Base-by-base conservation (phyloP, 2,888 invertebrate genomes). In the Tinea trinotella region DNA sequence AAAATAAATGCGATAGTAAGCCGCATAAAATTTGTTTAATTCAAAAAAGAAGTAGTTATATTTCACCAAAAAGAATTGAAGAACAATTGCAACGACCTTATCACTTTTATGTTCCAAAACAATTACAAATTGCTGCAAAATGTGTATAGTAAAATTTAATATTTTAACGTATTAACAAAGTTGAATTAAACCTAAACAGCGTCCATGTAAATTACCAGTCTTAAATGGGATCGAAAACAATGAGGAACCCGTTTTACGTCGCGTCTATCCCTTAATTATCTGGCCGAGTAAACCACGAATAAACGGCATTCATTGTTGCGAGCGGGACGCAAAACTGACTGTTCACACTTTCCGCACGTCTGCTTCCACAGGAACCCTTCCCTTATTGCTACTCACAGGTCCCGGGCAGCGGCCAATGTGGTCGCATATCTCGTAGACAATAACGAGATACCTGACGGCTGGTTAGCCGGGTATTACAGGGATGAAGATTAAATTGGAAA, bases 201-300 rank as follows among this genome's bases (percentile, higher is more conserved):
- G 59, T 63, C 60, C 59, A 63, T 61, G 62, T 62, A 62, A 66
- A 65, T 64, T 61, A 57, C 57, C 55, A 54, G 60, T 57, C 60
- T 64, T 63, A 64, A 61, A 64, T 60, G 60, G 60, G 61, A 65
- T 62, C 62, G 63, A 62, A 61, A 65, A 64, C 65, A 69, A 69
- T 53, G 36, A 63, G 61, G 60, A 58, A 60, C 56, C 58, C 57
- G 59, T 60, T 61, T 61, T 57, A 56, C 58, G 58, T 57, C 59
- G 59, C 60, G 57, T 59, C 59, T 64, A 62, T 62, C 62, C 62
- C 60, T 64, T 66, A 62, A 67, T 65, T 66, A 65, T 60, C 58
- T 58, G 60, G 63, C 56, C 61, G 61, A 62, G 62, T 56, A 61
- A 62, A 63, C 61, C 62, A 56, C 62, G 62, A 62, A 66, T 62